Percentiles rank a stretch among this genome's conserved stretches.
Evolutionary conservation across 2,113 vertebrate species (phyloP).

Genomic region (Sciurus niger): DNA sequence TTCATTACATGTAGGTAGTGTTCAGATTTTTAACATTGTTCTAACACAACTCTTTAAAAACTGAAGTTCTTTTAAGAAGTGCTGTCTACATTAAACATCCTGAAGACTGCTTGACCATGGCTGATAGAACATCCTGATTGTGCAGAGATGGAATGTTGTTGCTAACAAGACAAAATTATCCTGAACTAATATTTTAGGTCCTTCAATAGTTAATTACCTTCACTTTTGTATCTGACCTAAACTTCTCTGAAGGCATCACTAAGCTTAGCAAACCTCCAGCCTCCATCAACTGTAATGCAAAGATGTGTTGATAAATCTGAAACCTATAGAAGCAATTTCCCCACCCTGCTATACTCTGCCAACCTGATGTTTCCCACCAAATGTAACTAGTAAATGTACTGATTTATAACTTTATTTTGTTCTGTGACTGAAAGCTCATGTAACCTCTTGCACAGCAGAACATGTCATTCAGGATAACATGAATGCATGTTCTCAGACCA

Average conservation of each 20-base stretch:
- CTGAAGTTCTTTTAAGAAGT: not conserved
- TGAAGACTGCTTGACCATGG: not conserved
- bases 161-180: not conserved
- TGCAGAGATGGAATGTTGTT: not conserved
- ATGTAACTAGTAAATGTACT: not conserved
- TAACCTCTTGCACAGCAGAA: not conserved
- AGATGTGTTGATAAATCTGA: not conserved
- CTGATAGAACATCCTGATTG: not conserved
- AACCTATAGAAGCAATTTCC: not conserved
- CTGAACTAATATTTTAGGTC: not conserved
- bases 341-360: not conserved
- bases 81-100: not conserved
- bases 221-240: not conserved
- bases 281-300: not conserved
- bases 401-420: not conserved
- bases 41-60: not conserved
- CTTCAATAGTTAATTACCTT: not conserved
- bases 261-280: not conserved
- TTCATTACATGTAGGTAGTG: not conserved
- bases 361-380: not conserved
- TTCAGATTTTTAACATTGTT: not conserved
- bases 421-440: not conserved
- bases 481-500: not conserved
- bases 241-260: not conserved
- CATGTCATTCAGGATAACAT: not conserved